Evolutionary conservation across 2,113 vertebrate species (phyloP).

Genomic region (Trematocara marginatum): DNA sequence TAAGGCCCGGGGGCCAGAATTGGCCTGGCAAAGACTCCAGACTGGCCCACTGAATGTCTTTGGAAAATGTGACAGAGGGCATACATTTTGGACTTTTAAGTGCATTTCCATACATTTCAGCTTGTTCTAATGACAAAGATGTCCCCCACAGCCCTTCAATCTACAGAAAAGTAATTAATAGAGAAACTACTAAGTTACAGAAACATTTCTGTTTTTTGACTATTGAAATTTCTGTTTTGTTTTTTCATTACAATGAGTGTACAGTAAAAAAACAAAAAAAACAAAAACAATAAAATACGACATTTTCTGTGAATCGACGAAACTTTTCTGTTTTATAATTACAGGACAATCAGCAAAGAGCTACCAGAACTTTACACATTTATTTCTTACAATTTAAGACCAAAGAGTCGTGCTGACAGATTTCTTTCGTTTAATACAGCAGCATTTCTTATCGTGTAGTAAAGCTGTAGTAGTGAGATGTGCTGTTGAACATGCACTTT

Average conservation of each 20-base stretch:
- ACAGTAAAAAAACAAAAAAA: neutral
- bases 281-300: neutral
- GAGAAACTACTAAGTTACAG: neutral
- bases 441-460: neutral
- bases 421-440: fast-evolving
- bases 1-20: neutral
- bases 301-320: neutral
- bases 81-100: neutral
- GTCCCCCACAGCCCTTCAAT: neutral
- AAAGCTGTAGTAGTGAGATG: neutral
- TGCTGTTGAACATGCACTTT: neutral
- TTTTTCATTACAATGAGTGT: neutral
- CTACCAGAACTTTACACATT: neutral
- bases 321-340: neutral
- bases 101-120: neutral
- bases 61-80: neutral
- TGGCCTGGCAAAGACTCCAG: neutral
- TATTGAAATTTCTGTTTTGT: neutral
- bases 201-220: neutral
- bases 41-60: neutral
- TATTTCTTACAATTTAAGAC: neutral
- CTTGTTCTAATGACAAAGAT: neutral
- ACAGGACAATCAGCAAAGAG: neutral
- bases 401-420: neutral
- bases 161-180: neutral